Conservation (phyloP, 2,113 vertebrate genomes). For the Sinocyclocheilus maitianheensis region DNA sequence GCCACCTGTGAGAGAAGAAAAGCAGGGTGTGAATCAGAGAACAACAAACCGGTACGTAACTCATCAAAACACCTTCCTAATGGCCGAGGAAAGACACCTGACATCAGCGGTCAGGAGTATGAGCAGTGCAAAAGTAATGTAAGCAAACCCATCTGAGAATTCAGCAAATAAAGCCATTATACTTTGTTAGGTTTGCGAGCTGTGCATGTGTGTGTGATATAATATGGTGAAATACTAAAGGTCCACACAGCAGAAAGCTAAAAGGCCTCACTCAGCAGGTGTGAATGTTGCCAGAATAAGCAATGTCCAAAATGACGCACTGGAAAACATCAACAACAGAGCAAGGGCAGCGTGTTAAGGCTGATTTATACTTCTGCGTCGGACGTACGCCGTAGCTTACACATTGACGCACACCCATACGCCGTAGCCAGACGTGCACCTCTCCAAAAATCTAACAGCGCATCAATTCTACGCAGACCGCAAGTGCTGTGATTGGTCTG, state of each 20-base stretch:
- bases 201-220: constrained; percentile 40
- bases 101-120: neutral
- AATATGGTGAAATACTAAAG: constrained; percentile 64
- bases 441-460: no score
- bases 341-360: constrained; percentile 37
- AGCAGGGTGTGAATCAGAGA: constrained; percentile 1
- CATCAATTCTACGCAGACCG: no score
- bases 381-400: no score
- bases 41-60: neutral
- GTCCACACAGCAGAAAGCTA: constrained; percentile 57
- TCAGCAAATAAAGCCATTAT: constrained; percentile 31
- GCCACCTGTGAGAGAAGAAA: constrained; percentile 65
- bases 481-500: no score
- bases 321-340: constrained; percentile 56
- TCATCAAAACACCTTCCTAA: neutral
- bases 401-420: no score
- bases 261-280: constrained; percentile 68
- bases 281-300: constrained; percentile 66
- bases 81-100: neutral
- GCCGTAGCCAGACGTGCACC: no score
- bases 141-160: constrained; percentile 11
- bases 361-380: no score
- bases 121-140: neutral
- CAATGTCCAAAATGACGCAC: constrained; percentile 69
- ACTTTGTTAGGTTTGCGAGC: neutral